These are phyloP conservation scores for Musca domestica DNA, from an alignment of 1,140 invertebrate genomes.

Conservation along the genomic window DNA sequence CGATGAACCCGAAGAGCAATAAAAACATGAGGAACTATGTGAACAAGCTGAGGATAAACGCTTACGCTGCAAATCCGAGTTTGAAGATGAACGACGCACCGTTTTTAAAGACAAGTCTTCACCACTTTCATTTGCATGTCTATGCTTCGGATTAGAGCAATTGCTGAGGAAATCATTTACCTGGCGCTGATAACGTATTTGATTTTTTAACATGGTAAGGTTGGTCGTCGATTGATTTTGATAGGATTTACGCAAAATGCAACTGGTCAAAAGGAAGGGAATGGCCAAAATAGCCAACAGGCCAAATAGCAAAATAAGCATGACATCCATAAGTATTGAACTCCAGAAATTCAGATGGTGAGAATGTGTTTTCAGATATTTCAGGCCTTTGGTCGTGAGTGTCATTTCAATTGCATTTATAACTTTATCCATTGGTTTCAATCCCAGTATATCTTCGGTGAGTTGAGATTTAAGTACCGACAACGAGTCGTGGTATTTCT, in stretches of 20 bases:
- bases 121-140: no score
- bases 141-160: no score
- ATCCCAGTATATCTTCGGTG: conserved; percentile 50
- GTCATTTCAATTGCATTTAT: conserved; percentile 61
- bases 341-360: conserved; percentile 53
- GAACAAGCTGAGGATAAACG: background rate
- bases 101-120: no score
- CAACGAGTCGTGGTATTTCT: conserved; percentile 19
- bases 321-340: conserved; percentile 53
- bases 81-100: background rate
- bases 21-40: conserved; percentile 3
- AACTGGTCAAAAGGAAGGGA: conserved; percentile 45
- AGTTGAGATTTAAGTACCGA: conserved; percentile 29
- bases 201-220: no score
- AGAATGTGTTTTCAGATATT: conserved; percentile 52
- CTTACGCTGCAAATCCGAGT: background rate
- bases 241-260: conserved; percentile 43
- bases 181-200: conserved; percentile 1
- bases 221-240: conserved; percentile 31
- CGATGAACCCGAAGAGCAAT: conserved; percentile 1
- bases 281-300: conserved; percentile 40
- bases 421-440: conserved; percentile 55
- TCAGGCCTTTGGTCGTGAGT: conserved; percentile 54
- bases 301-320: conserved; percentile 42
- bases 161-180: background rate